A percentile compares a stretch with the other conserved stretches of the same genome.
phyloP scores from a whole-genome alignment of 2,888 invertebrate genomes.

The Cataglyphis rosenhaueri region DNA sequence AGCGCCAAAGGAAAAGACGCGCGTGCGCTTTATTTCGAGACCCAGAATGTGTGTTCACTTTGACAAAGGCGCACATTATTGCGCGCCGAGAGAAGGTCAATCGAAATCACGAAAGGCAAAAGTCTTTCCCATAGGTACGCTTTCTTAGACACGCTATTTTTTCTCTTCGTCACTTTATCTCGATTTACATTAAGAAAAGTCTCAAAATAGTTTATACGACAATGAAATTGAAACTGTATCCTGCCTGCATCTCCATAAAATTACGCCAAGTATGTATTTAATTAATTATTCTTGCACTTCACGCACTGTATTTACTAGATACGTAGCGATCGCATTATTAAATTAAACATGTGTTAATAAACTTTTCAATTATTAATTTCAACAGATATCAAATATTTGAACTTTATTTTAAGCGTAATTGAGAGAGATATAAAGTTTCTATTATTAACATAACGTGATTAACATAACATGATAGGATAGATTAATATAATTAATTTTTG shows the following conservation, averaged over 20 bases:
- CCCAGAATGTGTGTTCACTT: background rate
- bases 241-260: background rate
- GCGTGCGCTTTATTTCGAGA: slow-evolving; percentile 11
- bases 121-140: slow-evolving; percentile 27
- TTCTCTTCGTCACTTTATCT: slow-evolving; percentile 4
- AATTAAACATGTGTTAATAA: slow-evolving; percentile 16
- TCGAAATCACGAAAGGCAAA: slow-evolving; percentile 33
- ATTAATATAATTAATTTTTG: background rate
- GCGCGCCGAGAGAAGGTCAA: slow-evolving; percentile 26
- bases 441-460: background rate
- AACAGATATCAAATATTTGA: background rate
- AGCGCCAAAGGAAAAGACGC: background rate
- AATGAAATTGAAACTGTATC: slow-evolving; percentile 25
- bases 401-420: background rate
- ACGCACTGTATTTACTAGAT: background rate
- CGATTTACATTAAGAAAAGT: slow-evolving; percentile 34
- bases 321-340: background rate
- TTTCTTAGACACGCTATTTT: slow-evolving; percentile 36
- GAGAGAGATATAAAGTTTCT: background rate
- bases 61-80: slow-evolving; percentile 33
- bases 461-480: background rate
- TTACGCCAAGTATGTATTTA: slow-evolving; percentile 21
- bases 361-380: background rate
- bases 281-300: slow-evolving; percentile 21
- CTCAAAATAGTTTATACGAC: slow-evolving; percentile 24